Base-by-base conservation (phyloP, 2,113 vertebrate species). In the Lophura nycthemera region DNA sequence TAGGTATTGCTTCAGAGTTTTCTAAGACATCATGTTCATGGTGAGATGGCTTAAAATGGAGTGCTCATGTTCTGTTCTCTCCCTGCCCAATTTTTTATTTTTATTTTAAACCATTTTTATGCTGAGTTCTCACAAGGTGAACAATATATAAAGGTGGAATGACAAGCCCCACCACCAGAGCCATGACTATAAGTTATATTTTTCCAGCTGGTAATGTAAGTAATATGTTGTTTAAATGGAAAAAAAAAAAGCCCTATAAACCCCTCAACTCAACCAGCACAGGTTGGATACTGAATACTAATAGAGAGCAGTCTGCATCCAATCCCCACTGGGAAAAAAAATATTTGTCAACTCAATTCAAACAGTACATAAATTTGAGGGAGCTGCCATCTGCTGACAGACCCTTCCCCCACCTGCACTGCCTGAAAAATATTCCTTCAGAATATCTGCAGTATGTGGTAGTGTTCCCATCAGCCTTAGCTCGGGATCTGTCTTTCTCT, bases 271-370 rank as follows among this genome's bases (percentile, higher is more conserved):
- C 82, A 61, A 61, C 32, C 45, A 83, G 67, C 27, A 16, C 61
- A 43, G 76, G 76, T 6, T 75, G 56, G 66, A 57, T 89, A 67
- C 76, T 59, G 76, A 86, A 88, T 83, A 11, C 34, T 61, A 83
- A 85, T 13, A 47, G 71, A 40, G 81, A 75, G 40, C 76, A 0
- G 72, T 78, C 84, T 82, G 80, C 72, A 74, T 65, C 40, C 66
- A 45, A 13, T 74, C 34, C 56, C 72, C 61, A 64, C 34, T 65
- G 85, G 76, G 85, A 16, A 69, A 88, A 92, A 60, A 83, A 88
- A 45, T 82, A 86, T 78, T 95, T 91, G 81, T 78, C 84, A 78
- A 82, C 66, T 93, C 66, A 65, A 72, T 93, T 91, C 84, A 70
- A 91, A 70, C 80, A 81, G 61, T 70, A 71, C 65, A 78, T 91